A percentile compares a stretch with the other conserved stretches of the same genome.
Conservation (phyloP, 2,888 invertebrate species). For the Lithophane semibrunnea region DNA sequence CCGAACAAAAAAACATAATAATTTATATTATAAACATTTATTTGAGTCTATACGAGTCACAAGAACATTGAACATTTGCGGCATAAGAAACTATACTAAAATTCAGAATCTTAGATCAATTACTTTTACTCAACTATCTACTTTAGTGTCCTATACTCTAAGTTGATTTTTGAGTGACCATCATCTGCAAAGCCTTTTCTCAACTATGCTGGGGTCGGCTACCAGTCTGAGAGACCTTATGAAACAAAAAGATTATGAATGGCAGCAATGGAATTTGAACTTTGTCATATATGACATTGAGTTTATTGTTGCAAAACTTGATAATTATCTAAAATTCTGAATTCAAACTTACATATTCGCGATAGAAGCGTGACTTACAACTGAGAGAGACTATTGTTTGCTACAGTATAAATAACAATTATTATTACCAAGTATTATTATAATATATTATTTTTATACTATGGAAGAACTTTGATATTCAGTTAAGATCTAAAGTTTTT, state of each 20-base stretch:
- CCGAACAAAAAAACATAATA: background rate
- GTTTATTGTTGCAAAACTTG: background rate
- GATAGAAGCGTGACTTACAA: conserved; percentile 14
- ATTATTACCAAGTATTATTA: background rate
- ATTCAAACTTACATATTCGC: conserved; percentile 3
- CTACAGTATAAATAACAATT: conserved; percentile 23
- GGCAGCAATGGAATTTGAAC: conserved; percentile 13
- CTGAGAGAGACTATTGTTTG: background rate
- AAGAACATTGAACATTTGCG: conserved; percentile 34
- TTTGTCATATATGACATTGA: background rate
- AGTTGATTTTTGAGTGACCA: background rate
- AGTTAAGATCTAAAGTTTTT: conserved; percentile 16
- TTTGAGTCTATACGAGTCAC: conserved; percentile 44
- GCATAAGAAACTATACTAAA: conserved; percentile 15
- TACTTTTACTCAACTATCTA: background rate
- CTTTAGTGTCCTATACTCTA: background rate
- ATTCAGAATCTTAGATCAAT: conserved; percentile 12
- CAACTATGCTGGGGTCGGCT: background rate
- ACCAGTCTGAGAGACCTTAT: background rate
- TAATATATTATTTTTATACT: conserved; percentile 2
- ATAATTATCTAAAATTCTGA: conserved; percentile 28
- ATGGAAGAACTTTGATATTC: conserved; percentile 47
- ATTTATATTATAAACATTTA: conserved; percentile 50
- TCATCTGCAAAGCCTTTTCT: background rate
- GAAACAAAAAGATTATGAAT: background rate